phyloP scores from a whole-genome alignment of 2,888 invertebrate genomes.

The Heliconius ismenius region DNA sequence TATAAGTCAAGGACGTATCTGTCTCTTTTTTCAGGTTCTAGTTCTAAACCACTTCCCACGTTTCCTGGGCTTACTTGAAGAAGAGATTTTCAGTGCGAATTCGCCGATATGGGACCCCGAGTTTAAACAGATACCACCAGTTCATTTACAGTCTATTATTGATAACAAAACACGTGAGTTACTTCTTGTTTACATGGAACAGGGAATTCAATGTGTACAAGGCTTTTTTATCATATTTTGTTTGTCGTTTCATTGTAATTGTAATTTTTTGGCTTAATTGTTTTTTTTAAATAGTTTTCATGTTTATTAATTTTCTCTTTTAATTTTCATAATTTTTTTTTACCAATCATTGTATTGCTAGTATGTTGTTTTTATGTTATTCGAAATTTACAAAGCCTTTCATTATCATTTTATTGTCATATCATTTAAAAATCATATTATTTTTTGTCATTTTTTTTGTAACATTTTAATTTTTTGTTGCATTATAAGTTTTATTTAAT shows the following conservation, averaged over 20 bases:
- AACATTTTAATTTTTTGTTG: neutral
- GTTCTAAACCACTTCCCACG: slow-evolving; percentile 95
- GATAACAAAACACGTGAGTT: slow-evolving; percentile 69
- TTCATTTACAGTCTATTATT: slow-evolving; percentile 84
- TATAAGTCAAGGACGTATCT: too few species aligned
- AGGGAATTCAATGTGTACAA: neutral
- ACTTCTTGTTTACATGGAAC: neutral
- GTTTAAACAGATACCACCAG: slow-evolving; percentile 88
- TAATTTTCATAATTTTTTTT: neutral
- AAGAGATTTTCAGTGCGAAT: slow-evolving; percentile 91
- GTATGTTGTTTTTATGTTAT: too few species aligned
- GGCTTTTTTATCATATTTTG: neutral
- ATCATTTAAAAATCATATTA: neutral
- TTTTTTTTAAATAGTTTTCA: neutral
- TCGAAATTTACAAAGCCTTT: too few species aligned
- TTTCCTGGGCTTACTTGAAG: slow-evolving; percentile 92
- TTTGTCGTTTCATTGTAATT: neutral
- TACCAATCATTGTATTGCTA: too few species aligned
- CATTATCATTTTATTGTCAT: too few species aligned
- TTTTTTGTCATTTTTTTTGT: neutral
- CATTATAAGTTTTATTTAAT: slow-evolving; percentile 13
- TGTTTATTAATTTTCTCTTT: neutral
- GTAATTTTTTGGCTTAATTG: neutral
- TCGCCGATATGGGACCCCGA: slow-evolving; percentile 97
- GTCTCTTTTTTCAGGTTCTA: slow-evolving; percentile 73